Evolutionary conservation across 2,113 vertebrate species (phyloP).

Genomic region (Aptenodytes patagonicus): DNA sequence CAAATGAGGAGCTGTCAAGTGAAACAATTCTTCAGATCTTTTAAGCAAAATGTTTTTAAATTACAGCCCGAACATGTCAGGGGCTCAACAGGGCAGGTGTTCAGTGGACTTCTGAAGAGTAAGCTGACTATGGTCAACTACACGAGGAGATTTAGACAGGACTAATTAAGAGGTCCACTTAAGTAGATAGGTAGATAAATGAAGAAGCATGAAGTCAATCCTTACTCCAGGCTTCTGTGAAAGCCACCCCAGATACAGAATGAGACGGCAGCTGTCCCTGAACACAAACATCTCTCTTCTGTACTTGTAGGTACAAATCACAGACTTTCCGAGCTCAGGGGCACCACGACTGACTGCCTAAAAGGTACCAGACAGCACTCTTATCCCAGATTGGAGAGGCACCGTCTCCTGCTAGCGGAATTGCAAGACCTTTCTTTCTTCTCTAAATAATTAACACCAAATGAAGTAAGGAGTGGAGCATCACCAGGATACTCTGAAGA

Average conservation of each 20-base stretch:
- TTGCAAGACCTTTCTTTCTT: neutral
- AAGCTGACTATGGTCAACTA: neutral
- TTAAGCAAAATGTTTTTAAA: neutral
- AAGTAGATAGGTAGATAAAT: neutral
- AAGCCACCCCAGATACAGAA: neutral
- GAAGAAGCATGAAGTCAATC: neutral
- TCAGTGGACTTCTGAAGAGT: too few relatives aligned
- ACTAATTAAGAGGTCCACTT: neutral
- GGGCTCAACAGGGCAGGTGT: neutral
- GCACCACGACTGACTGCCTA: neutral
- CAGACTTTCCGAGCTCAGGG: neutral
- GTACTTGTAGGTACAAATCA: neutral
- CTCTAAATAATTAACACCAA: neutral
- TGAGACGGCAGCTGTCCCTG: fast-evolving
- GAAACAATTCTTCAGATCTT: neutral
- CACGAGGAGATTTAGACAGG: neutral
- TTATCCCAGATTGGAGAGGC: fast-evolving
- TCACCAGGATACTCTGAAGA: neutral
- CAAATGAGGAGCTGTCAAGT: neutral
- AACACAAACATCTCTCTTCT: too few relatives aligned
- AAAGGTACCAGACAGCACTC: too few relatives aligned
- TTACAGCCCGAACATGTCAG: neutral
- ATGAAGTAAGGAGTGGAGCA: neutral
- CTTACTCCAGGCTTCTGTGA: neutral
- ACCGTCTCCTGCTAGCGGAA: neutral